Evolutionary conservation across 2,888 invertebrate species (phyloP).

Genomic region (Pantelozetes paolii): DNA sequence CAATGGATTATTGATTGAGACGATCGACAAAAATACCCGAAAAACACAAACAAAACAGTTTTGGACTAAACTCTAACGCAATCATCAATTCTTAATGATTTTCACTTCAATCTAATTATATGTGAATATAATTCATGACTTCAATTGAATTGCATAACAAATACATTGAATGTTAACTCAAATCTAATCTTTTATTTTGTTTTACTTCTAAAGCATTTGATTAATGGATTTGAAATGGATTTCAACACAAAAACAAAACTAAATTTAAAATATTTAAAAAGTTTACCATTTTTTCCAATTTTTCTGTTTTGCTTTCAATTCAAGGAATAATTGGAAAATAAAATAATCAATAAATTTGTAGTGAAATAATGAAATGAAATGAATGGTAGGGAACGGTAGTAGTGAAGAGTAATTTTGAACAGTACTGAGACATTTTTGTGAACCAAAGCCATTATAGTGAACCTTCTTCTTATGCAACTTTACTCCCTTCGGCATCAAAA

Average conservation of each 20-base stretch:
- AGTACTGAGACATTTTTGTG: neutral
- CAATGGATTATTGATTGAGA: conserved; percentile 1
- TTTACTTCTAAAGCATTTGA: no score
- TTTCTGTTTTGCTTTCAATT: no score
- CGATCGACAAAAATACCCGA: neutral
- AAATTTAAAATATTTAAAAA: no score
- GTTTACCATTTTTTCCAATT: no score
- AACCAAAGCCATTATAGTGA: neutral
- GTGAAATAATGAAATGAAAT: no score
- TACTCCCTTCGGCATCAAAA: conserved; percentile 19
- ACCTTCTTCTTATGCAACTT: conserved; percentile 3
- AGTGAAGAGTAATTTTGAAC: no score
- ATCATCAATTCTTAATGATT: conserved; percentile 6
- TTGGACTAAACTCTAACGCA: neutral
- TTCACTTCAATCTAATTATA: conserved; percentile 3
- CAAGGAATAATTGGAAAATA: no score
- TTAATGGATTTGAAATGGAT: no score
- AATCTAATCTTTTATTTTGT: no score
- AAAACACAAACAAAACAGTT: neutral
- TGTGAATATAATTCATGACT: conserved; percentile 8
- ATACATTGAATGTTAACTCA: neutral
- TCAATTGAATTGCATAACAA: neutral
- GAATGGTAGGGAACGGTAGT: no score
- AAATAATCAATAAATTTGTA: no score
- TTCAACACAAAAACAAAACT: no score